Conservation (phyloP, 1,140 invertebrate genomes). For the Drosophila pallidifrons region DNA sequence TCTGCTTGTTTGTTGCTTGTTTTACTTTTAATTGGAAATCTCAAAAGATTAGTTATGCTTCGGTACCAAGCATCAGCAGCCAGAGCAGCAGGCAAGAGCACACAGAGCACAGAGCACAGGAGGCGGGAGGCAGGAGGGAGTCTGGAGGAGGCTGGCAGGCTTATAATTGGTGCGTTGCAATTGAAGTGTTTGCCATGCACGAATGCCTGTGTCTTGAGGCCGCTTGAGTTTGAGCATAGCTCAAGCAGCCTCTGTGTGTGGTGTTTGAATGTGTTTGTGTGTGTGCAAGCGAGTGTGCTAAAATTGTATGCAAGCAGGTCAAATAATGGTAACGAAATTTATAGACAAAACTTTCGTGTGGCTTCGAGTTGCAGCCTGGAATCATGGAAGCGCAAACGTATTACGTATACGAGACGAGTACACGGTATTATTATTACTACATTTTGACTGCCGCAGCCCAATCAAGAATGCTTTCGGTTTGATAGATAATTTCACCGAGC, state of each 20-base stretch:
- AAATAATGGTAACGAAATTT: conserved; percentile 79
- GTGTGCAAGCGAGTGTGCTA: conserved; percentile 18
- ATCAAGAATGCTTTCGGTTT: conserved; percentile 21
- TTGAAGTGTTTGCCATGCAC: conserved; percentile 79
- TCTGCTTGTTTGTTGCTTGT: conserved; percentile 62
- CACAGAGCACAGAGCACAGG: neutral
- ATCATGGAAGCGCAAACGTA: conserved; percentile 47
- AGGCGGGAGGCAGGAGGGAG: neutral
- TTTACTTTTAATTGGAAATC: conserved; percentile 84
- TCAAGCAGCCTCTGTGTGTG: conserved; percentile 25
- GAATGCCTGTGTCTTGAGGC: conserved; percentile 77
- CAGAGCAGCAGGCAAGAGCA: conserved; percentile 2
- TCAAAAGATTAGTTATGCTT: conserved; percentile 84
- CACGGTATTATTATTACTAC: neutral
- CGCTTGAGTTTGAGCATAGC: conserved; percentile 44
- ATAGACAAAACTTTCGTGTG: conserved; percentile 67
- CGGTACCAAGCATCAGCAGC: conserved; percentile 72
- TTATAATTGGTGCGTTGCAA: conserved; percentile 83
- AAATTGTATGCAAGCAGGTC: conserved; percentile 82
- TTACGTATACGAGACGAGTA: conserved; percentile 12
- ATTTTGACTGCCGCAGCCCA: neutral
- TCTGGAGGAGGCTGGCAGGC: conserved; percentile 31
- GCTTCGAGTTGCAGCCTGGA: conserved; percentile 13
- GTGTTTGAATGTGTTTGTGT: conserved; percentile 23
- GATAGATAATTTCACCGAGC: conserved; percentile 41